Conservation (phyloP, 2,113 vertebrate species). For the Butastur rufipennis region DNA sequence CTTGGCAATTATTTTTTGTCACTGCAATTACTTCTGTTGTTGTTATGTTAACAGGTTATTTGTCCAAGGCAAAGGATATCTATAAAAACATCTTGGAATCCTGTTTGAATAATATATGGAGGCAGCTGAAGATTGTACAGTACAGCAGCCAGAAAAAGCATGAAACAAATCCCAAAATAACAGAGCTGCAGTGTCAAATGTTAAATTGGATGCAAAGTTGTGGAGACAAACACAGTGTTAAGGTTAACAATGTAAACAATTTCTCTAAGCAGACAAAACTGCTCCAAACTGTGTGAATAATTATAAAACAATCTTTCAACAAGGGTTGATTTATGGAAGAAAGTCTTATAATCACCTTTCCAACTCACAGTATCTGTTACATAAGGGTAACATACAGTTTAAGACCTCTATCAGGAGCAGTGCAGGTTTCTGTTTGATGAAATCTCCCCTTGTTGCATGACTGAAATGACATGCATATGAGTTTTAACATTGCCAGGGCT, state of each 20-base stretch:
- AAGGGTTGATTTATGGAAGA: not conserved
- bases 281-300: not conserved
- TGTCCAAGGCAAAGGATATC: constrained; percentile 76
- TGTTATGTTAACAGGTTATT: constrained; percentile 79
- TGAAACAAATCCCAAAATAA: constrained; percentile 79
- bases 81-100: constrained; percentile 73
- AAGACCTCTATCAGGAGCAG: not conserved
- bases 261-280: not conserved
- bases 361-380: not conserved
- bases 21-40: not conserved
- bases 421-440: not conserved
- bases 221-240: constrained; percentile 27
- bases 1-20: not conserved
- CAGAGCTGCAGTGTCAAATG: constrained; percentile 76
- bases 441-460: not conserved
- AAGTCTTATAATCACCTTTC: not conserved
- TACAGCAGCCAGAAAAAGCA: constrained; percentile 75
- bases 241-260: constrained; percentile 59
- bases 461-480: not conserved
- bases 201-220: constrained; percentile 68
- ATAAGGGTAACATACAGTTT: not conserved
- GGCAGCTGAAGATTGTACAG: constrained; percentile 81
- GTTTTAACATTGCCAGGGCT: not conserved
- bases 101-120: constrained; percentile 79
- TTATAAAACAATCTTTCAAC: not conserved